phyloP scores from a whole-genome alignment of 1,140 invertebrate genomes.

The Nylanderia fulva region DNA sequence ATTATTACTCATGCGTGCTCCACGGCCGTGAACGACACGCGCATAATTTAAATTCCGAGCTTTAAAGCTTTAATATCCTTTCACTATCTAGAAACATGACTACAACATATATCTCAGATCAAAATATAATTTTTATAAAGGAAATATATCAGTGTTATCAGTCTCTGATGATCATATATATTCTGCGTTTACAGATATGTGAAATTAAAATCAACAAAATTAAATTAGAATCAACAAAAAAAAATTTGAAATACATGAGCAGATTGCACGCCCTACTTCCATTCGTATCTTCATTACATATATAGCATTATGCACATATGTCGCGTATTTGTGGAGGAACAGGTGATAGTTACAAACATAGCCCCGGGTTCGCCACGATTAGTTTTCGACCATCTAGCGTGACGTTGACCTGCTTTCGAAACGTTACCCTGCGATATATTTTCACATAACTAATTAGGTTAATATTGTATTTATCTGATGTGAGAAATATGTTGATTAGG shows the following conservation, averaged over 20 bases:
- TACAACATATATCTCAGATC: background rate
- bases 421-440: background rate
- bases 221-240: background rate
- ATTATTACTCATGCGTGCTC: constrained; percentile 39
- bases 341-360: constrained; percentile 17
- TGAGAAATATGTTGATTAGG: background rate
- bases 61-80: constrained; percentile 24
- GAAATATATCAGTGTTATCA: background rate
- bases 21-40: background rate
- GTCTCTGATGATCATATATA: no score
- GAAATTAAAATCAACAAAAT: no score
- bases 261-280: constrained; percentile 73
- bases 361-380: constrained; percentile 11
- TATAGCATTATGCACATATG: constrained; percentile 2
- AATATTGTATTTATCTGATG: constrained; percentile 7
- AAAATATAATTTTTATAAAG: background rate
- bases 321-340: constrained; percentile 18
- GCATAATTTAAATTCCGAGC: constrained; percentile 33
- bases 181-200: background rate
- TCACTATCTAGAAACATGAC: constrained; percentile 4
- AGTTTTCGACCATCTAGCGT: constrained; percentile 41
- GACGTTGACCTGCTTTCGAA: constrained; percentile 41
- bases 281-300: constrained; percentile 48
- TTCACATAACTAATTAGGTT: background rate
- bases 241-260: background rate